Percentiles rank a stretch among this genome's conserved stretches.
Conservation (phyloP, 2,797 vertebrate genomes). For the Lophius americanus region DNA sequence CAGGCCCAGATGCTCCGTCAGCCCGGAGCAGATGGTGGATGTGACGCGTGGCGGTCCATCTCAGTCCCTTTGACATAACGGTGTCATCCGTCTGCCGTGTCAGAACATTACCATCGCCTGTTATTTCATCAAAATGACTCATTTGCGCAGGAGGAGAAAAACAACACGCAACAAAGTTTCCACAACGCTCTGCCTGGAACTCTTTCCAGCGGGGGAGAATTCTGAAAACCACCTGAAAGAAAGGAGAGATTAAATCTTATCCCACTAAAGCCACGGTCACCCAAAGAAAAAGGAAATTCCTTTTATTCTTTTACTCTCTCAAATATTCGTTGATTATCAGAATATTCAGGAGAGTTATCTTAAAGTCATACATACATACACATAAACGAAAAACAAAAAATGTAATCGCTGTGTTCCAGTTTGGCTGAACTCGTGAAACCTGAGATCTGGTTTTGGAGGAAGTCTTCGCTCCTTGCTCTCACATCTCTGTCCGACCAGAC, state of each 20-base stretch:
- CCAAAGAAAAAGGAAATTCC: neutral
- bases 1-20: constrained; percentile 55
- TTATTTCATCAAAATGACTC: constrained; percentile 42
- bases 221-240: neutral
- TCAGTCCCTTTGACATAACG: constrained; percentile 60
- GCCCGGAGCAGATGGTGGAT: constrained; percentile 68
- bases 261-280: neutral
- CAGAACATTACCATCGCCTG: constrained; percentile 34
- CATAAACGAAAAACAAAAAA: neutral
- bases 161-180: constrained; percentile 13
- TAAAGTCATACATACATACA: too few relatives aligned
- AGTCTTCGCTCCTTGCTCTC: neutral
- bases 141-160: constrained; percentile 14
- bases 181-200: neutral
- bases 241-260: constrained; percentile 2
- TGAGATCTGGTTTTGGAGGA: constrained; percentile 11
- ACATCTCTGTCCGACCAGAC: neutral
- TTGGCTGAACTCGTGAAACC: neutral
- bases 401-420: neutral
- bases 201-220: neutral
- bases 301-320: neutral
- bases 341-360: too few relatives aligned
- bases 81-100: constrained; percentile 68
- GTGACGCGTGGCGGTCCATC: constrained; percentile 61
- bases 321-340: constrained; percentile 5